Conservation (phyloP, 37 sponge, comb jelly and placozoan genomes). For the Oopsacas minuta region DNA sequence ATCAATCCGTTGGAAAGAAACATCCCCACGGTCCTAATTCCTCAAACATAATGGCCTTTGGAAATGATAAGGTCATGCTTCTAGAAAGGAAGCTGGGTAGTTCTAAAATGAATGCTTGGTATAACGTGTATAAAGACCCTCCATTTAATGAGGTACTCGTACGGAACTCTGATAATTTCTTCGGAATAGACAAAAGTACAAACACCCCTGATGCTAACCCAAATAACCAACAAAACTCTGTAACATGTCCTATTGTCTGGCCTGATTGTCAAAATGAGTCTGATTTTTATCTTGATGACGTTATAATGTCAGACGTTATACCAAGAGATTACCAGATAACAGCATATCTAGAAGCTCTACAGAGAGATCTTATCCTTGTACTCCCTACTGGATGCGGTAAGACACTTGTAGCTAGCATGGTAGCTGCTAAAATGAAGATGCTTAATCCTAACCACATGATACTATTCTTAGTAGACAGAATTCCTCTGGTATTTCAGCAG, state of each 20-base stretch:
- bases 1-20: neutral
- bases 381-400: slow-evolving; percentile 1
- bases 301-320: neutral
- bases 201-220: neutral
- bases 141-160: neutral
- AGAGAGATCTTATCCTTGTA: neutral
- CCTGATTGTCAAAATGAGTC: neutral
- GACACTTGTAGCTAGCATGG: neutral
- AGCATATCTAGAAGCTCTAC: neutral
- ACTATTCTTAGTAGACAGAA: neutral
- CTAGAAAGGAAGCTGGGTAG: neutral
- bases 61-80: neutral
- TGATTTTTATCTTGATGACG: neutral
- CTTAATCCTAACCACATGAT: neutral
- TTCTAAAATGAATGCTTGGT: neutral
- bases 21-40: neutral
- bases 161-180: neutral
- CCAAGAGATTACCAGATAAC: neutral
- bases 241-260: neutral
- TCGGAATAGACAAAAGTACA: neutral
- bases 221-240: neutral
- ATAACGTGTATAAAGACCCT: neutral
- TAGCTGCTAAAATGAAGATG: neutral
- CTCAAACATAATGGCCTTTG: neutral
- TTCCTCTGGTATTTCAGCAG: slow-evolving; percentile 13